Conservation (phyloP, 2,113 vertebrate species). For the Oreochromis niloticus region DNA sequence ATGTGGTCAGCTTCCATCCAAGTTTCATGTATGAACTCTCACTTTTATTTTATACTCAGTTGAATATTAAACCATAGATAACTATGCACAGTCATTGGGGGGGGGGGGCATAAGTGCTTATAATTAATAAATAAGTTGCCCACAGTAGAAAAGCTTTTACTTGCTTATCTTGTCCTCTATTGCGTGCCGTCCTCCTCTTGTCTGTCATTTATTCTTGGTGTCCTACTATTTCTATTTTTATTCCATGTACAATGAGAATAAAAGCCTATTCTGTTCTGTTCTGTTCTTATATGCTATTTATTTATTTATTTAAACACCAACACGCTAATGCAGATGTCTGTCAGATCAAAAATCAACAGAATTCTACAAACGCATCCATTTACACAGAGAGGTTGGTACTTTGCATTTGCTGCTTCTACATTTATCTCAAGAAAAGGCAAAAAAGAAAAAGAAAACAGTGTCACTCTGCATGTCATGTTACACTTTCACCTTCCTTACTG, state of each 20-base stretch:
- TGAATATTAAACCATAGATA: background rate
- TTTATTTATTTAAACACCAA: background rate
- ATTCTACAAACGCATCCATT: background rate
- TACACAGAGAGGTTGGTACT: background rate
- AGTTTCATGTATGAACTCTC: too few relatives aligned
- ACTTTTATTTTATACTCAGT: background rate
- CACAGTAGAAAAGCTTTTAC: background rate
- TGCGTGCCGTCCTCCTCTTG: too few relatives aligned
- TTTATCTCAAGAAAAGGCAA: background rate
- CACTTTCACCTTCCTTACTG: background rate
- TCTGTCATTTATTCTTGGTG: too few relatives aligned
- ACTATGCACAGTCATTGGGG: background rate
- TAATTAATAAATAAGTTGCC: background rate
- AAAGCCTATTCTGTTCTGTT: too few relatives aligned
- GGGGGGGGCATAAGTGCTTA: background rate
- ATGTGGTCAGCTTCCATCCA: background rate
- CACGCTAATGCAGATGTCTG: background rate
- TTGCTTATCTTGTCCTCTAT: background rate
- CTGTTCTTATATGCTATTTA: background rate
- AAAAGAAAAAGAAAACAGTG: background rate
- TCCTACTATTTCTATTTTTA: too few relatives aligned
- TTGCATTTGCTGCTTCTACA: background rate
- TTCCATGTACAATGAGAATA: too few relatives aligned
- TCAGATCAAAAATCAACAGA: background rate
- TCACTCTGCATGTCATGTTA: background rate